Evolutionary conservation across 2,113 vertebrate species (phyloP).

Genomic region (Tragelaphus scriptus): DNA sequence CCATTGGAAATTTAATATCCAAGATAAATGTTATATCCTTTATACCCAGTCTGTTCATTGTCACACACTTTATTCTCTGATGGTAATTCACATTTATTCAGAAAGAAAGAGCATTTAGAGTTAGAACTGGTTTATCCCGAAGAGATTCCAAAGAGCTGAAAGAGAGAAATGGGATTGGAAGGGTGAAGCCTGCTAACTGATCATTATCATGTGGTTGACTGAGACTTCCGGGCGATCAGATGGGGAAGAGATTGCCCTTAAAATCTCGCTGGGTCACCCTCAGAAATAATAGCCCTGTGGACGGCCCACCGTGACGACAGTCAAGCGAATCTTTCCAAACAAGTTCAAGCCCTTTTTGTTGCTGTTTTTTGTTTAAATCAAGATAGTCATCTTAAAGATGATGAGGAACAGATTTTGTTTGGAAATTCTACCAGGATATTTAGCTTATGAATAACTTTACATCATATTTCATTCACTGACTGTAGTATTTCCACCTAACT

Average conservation of each 20-base stretch:
- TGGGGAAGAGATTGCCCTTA: not conserved
- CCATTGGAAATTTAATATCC: not conserved
- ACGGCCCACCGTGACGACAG: accelerated
- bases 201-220: accelerated
- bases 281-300: not conserved
- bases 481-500: not conserved
- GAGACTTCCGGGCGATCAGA: accelerated
- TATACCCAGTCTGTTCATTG: not conserved
- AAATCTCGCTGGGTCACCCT: not conserved
- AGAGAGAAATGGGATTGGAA: not conserved
- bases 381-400: not conserved
- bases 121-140: not conserved
- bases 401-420: not conserved
- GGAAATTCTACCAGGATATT: not conserved
- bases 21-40: not conserved
- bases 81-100: not conserved
- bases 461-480: not conserved
- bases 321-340: not conserved
- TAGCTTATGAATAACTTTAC: not conserved
- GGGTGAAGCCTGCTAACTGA: not conserved
- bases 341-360: not conserved
- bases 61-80: not conserved
- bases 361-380: not conserved
- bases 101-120: not conserved
- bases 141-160: not conserved